These are phyloP conservation scores for Pristionchus mayeri DNA, from an alignment of 2,888 invertebrate species.

Conservation along the genomic window DNA sequence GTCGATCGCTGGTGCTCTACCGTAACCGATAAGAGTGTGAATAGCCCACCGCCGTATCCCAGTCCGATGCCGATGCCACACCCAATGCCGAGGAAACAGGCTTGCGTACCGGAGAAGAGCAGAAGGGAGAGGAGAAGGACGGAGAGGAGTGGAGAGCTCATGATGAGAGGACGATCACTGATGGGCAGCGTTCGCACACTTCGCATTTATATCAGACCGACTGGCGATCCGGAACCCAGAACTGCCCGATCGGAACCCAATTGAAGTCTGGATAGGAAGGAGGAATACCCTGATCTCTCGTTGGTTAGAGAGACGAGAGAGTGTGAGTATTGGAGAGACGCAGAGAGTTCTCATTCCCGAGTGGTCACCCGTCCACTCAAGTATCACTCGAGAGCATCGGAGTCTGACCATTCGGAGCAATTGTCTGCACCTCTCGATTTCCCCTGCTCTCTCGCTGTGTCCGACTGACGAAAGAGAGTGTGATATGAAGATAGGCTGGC, in stretches of 20 bases:
- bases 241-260: constrained; percentile 11
- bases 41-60: constrained; percentile 4
- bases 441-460: no score
- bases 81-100: constrained; percentile 47
- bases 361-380: not conserved
- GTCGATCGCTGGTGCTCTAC: not conserved
- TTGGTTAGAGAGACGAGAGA: not conserved
- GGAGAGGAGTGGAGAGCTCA: not conserved
- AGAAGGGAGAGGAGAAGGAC: not conserved
- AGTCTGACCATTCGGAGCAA: no score
- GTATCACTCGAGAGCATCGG: not conserved
- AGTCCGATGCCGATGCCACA: constrained; percentile 35
- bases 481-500: no score
- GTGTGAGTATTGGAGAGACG: not conserved
- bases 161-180: not conserved
- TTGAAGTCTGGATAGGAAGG: not conserved
- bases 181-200: not conserved
- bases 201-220: not conserved
- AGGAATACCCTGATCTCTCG: no score
- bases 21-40: not conserved
- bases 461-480: no score
- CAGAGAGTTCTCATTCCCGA: not conserved
- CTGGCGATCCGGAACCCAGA: not conserved
- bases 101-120: constrained; percentile 25
- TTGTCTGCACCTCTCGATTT: no score